Evolutionary conservation across 2,888 invertebrate species (phyloP).

Genomic region (Ormyrus labotus): DNA sequence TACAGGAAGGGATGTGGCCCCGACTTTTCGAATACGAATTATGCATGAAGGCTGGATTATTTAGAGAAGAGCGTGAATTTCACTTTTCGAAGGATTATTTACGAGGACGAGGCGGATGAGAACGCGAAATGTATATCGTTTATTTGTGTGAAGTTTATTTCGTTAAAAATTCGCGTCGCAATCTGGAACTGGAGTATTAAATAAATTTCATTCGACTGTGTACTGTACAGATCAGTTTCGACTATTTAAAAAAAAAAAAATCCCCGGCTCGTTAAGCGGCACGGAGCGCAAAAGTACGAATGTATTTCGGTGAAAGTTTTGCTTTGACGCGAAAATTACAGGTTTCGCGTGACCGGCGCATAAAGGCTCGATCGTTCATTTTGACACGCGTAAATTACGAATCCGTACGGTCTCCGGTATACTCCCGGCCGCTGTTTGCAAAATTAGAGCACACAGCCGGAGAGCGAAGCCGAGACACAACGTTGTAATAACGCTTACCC

Average conservation of each 20-base stretch:
- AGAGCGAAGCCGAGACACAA: conserved; percentile 34
- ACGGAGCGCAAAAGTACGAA: conserved; percentile 23
- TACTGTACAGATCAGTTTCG: no score
- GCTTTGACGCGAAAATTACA: conserved; percentile 52
- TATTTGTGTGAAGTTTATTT: conserved; percentile 7
- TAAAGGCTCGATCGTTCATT: conserved; percentile 17
- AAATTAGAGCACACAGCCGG: conserved; percentile 44
- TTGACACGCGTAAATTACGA: conserved; percentile 38
- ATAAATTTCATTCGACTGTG: no score
- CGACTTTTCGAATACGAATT: conserved; percentile 6
- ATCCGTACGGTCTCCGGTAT: background rate
- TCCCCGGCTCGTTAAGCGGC: background rate
- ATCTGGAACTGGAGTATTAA: no score
- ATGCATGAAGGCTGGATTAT: conserved; percentile 2
- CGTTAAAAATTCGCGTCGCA: no score
- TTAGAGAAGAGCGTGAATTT: background rate
- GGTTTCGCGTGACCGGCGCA: conserved; percentile 21
- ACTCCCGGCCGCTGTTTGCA: background rate
- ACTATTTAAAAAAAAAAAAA: conserved; percentile 21
- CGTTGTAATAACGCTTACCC: conserved; percentile 34
- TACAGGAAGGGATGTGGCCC: background rate
- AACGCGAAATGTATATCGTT: background rate
- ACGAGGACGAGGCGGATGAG: background rate
- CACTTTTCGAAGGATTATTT: background rate
- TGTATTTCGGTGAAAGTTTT: conserved; percentile 53